phyloP scores from a whole-genome alignment of 1,140 invertebrate species.

The Trialeurodes vaporariorum region DNA sequence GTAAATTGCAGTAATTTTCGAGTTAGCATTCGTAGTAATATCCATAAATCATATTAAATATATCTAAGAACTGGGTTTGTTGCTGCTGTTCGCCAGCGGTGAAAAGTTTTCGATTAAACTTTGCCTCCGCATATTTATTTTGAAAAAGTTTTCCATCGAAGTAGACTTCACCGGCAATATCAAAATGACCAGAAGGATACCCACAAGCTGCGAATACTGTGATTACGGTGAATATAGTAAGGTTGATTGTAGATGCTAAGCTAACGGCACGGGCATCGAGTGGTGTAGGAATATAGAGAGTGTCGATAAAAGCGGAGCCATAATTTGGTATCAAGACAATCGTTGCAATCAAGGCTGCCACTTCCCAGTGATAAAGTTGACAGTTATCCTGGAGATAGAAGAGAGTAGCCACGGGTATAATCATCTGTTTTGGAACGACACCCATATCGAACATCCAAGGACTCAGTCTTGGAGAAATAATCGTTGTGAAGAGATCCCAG shows the following conservation, averaged over 20 bases:
- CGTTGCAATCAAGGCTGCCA: neutral
- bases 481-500: neutral
- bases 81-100: neutral
- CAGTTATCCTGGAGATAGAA: neutral
- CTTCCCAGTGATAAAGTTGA: neutral
- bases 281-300: neutral
- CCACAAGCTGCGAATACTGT: neutral
- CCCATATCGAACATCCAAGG: neutral
- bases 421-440: neutral
- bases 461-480: neutral
- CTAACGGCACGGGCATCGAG: neutral
- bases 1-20: too few relatives aligned
- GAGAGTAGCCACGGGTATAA: neutral
- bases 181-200: neutral
- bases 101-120: neutral
- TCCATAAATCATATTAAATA: neutral
- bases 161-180: neutral
- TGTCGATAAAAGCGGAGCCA: neutral
- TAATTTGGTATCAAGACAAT: neutral
- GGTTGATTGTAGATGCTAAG: neutral
- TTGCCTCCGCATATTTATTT: neutral
- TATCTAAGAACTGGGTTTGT: neutral
- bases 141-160: neutral
- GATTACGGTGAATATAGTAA: neutral
- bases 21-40: neutral